Base-by-base conservation (phyloP, 2,888 invertebrate species). In the Drosophila demipolita region DNA sequence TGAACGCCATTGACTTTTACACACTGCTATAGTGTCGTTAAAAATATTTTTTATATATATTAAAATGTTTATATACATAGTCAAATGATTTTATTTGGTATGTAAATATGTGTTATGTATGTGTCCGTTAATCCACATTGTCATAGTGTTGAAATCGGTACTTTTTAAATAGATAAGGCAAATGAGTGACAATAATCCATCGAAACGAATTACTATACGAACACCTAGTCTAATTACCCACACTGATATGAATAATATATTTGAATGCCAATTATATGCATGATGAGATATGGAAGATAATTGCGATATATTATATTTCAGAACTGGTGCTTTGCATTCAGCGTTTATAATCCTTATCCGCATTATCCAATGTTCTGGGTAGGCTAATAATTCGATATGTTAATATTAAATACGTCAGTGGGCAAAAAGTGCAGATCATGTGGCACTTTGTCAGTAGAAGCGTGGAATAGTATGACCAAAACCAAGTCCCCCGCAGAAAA, bases 321-420 rank as follows among this genome's bases (percentile, higher is more conserved):
- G 81, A 82, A 83, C 75, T 76, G 20, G 59, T 23, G 38, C 52
- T 58, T 50, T 57, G 49, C 53, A 53, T 61, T 38, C 48, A n/a
- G 58, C 74, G 62, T 70, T 69, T 49, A 64, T 86, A 80, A 66
- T 85, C 84, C 81, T 85, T 79, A 85, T 83, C 82, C 82, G 66
- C 81, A 77, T 91, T 90, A 91, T 91, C 92, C 91, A 78, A 89
- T 91, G 90, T 91, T 91, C 91, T 89, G 90, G 84, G 83, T 85
- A 79, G 85, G 86, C 88, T 91, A 87, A 91, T 90, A 89, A 90
- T 86, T 88, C 82, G 90, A 85, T 90, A 90, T 88, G 90, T 91
- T 90, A 89, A 90, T 91, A 89, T 77, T 66, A 75, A 76, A 76
- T 73, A 70, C 73, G 66, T 77, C 74, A 82, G 67, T 75, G 83